phyloP scores from a whole-genome alignment of 2,797 vertebrate species.

The Pseudotriccus pelzelni region DNA sequence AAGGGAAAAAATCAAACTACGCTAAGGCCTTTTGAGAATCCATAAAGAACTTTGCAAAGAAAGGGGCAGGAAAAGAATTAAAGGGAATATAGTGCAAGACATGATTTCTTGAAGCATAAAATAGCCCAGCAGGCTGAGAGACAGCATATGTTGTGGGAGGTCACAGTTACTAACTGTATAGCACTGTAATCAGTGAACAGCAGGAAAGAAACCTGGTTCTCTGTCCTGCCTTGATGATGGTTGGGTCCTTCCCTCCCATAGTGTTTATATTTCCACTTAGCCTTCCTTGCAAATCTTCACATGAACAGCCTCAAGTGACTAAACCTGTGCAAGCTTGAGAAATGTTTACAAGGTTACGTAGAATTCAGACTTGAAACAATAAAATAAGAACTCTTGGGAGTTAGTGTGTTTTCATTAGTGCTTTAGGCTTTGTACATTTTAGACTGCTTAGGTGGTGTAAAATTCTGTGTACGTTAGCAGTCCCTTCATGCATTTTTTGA shows the following conservation, averaged over 20 bases:
- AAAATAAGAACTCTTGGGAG: neutral
- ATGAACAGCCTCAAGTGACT: neutral
- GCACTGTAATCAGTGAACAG: neutral
- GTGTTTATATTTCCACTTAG: neutral
- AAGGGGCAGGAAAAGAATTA: neutral
- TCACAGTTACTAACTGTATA: neutral
- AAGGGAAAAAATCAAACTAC: neutral
- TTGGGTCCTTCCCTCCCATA: neutral
- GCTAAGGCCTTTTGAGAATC: neutral
- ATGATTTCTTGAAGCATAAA: neutral
- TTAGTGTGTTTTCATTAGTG: neutral
- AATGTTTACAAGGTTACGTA: neutral
- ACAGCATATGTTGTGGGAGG: neutral
- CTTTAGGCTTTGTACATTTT: neutral
- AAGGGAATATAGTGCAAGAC: neutral
- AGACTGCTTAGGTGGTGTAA: neutral
- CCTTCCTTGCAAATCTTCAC: neutral
- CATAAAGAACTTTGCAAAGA: neutral
- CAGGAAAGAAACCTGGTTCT: neutral
- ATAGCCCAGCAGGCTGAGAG: neutral
- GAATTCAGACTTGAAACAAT: neutral
- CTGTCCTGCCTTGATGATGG: neutral
- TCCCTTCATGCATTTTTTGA: neutral
- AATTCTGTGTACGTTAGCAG: neutral
- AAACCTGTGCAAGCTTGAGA: neutral